Evolutionary conservation across 1,140 invertebrate species (phyloP).

Genomic region (Rhysida immarginata): DNA sequence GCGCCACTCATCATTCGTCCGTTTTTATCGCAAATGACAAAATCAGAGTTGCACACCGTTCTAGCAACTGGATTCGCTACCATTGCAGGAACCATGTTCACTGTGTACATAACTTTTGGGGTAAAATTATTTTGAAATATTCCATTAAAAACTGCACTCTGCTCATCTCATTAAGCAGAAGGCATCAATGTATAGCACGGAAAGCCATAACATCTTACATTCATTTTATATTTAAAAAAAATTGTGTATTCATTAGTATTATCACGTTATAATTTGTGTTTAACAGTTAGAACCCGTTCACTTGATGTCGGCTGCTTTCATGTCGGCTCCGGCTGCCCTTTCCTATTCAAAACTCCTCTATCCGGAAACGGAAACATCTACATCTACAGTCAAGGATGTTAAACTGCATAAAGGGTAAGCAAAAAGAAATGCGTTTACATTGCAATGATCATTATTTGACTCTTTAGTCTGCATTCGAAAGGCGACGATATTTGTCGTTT

Average conservation of each 20-base stretch:
- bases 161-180: conserved; percentile 22
- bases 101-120: conserved; percentile 79
- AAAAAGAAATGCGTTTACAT: neutral
- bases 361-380: conserved; percentile 66
- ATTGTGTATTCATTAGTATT: too few relatives aligned
- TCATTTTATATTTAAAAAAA: too few relatives aligned
- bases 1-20: conserved; percentile 73
- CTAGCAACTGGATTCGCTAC: conserved; percentile 89
- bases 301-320: conserved; percentile 71
- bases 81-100: conserved; percentile 76
- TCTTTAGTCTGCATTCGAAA: too few relatives aligned
- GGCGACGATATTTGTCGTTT: too few relatives aligned
- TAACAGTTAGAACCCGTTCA: conserved; percentile 18
- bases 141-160: too few relatives aligned
- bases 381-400: conserved; percentile 47
- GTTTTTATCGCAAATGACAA: conserved; percentile 62
- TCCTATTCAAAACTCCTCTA: conserved; percentile 75
- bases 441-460: too few relatives aligned
- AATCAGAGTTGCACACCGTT: conserved; percentile 78
- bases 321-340: conserved; percentile 84
- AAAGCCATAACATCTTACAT: too few relatives aligned
- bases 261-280: too few relatives aligned
- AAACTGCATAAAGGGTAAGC: conserved; percentile 24
- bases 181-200: too few relatives aligned
- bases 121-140: conserved; percentile 45